Conservation (phyloP, 2,888 invertebrate species). For the Dione juno region DNA sequence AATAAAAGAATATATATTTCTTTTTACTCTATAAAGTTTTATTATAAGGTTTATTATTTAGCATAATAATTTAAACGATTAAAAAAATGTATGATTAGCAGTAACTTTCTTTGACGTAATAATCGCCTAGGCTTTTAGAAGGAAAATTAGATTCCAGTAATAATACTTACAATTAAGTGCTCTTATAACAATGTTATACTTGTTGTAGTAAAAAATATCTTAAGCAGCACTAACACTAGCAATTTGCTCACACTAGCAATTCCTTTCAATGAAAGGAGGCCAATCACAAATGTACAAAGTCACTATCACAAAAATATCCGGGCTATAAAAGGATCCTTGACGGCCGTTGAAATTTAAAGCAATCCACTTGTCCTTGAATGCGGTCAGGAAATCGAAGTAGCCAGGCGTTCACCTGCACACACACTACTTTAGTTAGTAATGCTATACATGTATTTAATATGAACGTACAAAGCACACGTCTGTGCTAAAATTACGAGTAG, state of each 20-base stretch:
- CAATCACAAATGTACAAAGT: slow-evolving; percentile 52
- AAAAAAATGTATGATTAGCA: not conserved
- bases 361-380: slow-evolving; percentile 62
- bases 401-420: slow-evolving; percentile 66
- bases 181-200: slow-evolving; percentile 28
- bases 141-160: not conserved
- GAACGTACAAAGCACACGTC: slow-evolving; percentile 61
- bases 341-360: slow-evolving; percentile 52
- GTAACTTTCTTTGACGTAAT: not conserved
- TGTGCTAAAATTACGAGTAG: slow-evolving; percentile 61
- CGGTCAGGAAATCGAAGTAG: slow-evolving; percentile 62
- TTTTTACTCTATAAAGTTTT: too few relatives aligned
- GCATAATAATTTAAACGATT: not conserved
- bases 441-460: slow-evolving; percentile 53
- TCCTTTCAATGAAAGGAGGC: slow-evolving; percentile 28
- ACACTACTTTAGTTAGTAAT: slow-evolving; percentile 66
- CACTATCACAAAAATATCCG: slow-evolving; percentile 48
- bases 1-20: too few relatives aligned
- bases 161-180: slow-evolving; percentile 43
- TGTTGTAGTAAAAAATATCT: slow-evolving; percentile 34
- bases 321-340: slow-evolving; percentile 49
- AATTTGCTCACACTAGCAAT: slow-evolving; percentile 37
- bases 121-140: not conserved
- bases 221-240: slow-evolving; percentile 44
- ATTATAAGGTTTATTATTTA: not conserved